phyloP scores from a whole-genome alignment of 2,113 vertebrate genomes.

The Rhinolophus sinicus region DNA sequence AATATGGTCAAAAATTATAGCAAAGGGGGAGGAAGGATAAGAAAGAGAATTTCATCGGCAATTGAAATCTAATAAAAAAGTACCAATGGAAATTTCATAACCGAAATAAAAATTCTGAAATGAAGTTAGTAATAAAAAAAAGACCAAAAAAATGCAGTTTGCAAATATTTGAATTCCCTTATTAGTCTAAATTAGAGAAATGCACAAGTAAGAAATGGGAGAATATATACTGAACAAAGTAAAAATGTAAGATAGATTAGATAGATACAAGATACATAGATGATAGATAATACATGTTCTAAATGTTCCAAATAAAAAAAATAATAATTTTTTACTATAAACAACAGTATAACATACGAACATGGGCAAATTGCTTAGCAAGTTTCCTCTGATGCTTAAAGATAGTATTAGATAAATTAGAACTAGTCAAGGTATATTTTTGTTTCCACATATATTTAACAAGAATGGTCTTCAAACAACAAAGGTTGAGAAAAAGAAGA shows the following conservation, averaged over 20 bases:
- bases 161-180: conserved; percentile 24
- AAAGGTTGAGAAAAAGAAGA: not conserved
- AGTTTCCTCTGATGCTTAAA: conserved; percentile 5
- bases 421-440: not conserved
- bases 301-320: conserved; percentile 29
- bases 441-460: not conserved
- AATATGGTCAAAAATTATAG: not conserved
- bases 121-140: not conserved
- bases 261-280: not conserved
- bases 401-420: not conserved
- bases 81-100: not conserved
- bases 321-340: not conserved
- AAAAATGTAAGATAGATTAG: not conserved
- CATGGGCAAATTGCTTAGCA: not conserved
- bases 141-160: not conserved
- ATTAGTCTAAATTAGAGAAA: not conserved
- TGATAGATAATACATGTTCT: not conserved
- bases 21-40: not conserved
- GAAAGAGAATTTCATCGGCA: not conserved
- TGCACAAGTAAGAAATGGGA: not conserved
- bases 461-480: not conserved
- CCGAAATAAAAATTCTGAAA: conserved; percentile 13
- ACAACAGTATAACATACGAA: not conserved
- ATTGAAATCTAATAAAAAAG: not conserved
- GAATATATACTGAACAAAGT: not conserved